Evolutionary conservation across 2,888 invertebrate genomes (phyloP).

Genomic region (Sarcophaga subvicina): DNA sequence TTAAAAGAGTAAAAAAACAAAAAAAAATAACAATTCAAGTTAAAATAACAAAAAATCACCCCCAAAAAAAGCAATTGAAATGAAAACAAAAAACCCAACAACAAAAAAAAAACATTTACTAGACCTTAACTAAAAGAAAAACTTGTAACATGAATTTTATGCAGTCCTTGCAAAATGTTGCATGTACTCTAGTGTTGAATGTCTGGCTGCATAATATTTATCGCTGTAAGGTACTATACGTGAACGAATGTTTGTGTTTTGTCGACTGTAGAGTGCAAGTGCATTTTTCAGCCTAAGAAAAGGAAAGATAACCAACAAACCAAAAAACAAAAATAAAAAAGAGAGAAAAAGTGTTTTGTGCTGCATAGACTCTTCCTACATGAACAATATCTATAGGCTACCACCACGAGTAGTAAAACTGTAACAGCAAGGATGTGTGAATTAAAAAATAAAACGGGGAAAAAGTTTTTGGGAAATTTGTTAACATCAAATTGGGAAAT

Average conservation of each 20-base stretch:
- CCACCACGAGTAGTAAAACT: too few species aligned
- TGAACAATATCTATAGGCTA: neutral
- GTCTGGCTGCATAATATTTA: constrained; percentile 18
- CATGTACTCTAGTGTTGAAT: constrained; percentile 8
- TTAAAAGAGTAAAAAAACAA: constrained; percentile 53
- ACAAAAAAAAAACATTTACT: constrained; percentile 29
- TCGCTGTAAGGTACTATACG: neutral
- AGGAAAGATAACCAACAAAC: constrained; percentile 58
- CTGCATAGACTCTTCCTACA: constrained; percentile 35
- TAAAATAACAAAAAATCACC: constrained; percentile 36
- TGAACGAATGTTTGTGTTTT: constrained; percentile 40
- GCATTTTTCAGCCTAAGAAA: constrained; percentile 66
- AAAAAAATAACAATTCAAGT: constrained; percentile 13
- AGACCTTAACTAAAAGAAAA: constrained; percentile 49
- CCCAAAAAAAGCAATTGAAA: constrained; percentile 48
- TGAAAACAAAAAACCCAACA: constrained; percentile 29
- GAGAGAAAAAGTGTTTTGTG: constrained; percentile 13
- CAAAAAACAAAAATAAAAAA: constrained; percentile 1
- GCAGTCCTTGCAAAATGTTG: constrained; percentile 48
- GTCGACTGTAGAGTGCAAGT: constrained; percentile 58
- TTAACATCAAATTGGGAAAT: too few species aligned
- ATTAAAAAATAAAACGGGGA: too few species aligned
- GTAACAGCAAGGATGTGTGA: too few species aligned
- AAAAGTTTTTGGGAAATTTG: too few species aligned
- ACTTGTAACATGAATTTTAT: constrained; percentile 48